Base-by-base conservation (phyloP, 2,797 vertebrate genomes). In the Anableps anableps region DNA sequence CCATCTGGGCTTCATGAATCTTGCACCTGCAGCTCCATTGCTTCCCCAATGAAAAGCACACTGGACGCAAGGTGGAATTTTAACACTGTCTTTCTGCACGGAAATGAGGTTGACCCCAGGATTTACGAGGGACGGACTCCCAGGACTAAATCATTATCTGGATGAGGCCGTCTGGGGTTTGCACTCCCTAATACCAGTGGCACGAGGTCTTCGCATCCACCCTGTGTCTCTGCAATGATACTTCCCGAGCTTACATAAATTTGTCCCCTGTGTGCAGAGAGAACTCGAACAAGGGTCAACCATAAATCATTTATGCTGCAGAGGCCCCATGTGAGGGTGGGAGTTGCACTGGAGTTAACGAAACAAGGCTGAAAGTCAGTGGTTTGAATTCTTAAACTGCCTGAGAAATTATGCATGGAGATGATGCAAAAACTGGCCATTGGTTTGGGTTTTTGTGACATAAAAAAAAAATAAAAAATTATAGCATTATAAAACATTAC, bases 21-120 rank as follows among this genome's bases (percentile, higher is more conserved):
- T 55, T 55, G 85, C 93, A 95, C 94, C 93, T 94, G 94, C 86
- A 90, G 74, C 87, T 71, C 83, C 83, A 81, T 92, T 84, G 85
- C 90, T 87, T 53, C 51, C 51, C 51, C 23, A 53, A 53, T 9
- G 85, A 92, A 91, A 94, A 91, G 78, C 92, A 90, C 78, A 86
- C 74, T 17, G 1, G 70, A 80, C 89, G 88, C 84, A 4, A 1
- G 81, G 80, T 82, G 58, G 78, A 75, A 51, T 76, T 41, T 78
- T 73, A 21, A 1, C 2, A 0, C 50, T 29, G 70, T 91, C 66
- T 84, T 83, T 80, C 50, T 72, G 80, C 79, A 53, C 16, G 2
- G 72, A 88, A 85, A 86, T 83, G 31, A 83, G 77, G 68, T 72
- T 82, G 79, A 91, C 72, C 47, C 10, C 21, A 1, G 79, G 88